Evolutionary conservation across 2,113 vertebrate genomes (phyloP).

Genomic region (Mystacornis crossleyi): DNA sequence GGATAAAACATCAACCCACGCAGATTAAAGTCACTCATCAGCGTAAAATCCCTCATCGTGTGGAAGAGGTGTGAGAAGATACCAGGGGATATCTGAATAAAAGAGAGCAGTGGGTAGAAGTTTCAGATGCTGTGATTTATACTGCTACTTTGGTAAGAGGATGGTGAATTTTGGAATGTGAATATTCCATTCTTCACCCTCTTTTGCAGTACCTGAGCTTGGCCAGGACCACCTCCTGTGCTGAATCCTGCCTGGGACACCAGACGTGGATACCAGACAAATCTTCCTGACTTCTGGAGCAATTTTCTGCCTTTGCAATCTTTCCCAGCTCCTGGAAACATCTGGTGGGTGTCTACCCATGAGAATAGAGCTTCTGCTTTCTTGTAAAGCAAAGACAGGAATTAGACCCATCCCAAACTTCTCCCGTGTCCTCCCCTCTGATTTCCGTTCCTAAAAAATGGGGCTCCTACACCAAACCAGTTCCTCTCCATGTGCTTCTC

Average conservation of each 20-base stretch:
- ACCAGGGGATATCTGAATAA: neutral
- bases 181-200: neutral
- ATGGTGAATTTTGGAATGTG: neutral
- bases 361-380: neutral
- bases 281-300: neutral
- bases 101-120: neutral
- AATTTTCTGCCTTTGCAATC: neutral
- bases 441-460: neutral
- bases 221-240: neutral
- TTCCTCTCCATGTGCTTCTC: neutral
- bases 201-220: neutral
- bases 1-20: neutral
- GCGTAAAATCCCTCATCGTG: neutral
- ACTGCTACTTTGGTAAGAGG: neutral
- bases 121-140: neutral
- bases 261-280: neutral
- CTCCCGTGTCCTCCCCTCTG: neutral
- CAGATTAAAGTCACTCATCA: neutral
- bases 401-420: neutral
- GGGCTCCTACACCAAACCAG: neutral
- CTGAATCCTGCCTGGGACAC: neutral
- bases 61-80: neutral
- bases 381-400: neutral
- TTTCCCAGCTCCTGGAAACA: neutral
- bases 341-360: neutral